Evolutionary conservation across 92 coral and sea anemone genomes (phyloP).

Genomic region (Montipora capitata): DNA sequence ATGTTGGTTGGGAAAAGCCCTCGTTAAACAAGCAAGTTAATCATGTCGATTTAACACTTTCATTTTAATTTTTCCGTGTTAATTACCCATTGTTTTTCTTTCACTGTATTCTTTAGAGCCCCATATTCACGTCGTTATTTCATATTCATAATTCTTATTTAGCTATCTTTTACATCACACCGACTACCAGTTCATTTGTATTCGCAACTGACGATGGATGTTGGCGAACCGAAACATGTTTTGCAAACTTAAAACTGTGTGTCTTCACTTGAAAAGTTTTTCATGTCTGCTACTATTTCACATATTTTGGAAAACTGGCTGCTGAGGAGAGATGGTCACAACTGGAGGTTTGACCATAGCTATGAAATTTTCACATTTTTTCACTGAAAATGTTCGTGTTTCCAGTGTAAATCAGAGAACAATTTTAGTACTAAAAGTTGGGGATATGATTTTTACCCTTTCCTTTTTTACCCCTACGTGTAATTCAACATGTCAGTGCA

Average conservation of each 20-base stretch:
- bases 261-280: too few relatives aligned
- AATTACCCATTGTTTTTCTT: neutral
- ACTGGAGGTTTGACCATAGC: neutral
- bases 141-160: neutral
- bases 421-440: neutral
- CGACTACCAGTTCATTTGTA: neutral
- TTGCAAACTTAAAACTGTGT: neutral
- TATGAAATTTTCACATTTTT: neutral
- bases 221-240: too few relatives aligned
- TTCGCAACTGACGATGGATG: too few relatives aligned
- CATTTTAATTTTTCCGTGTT: neutral
- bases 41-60: neutral
- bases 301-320: neutral
- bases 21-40: constrained; percentile 22
- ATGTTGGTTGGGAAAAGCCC: neutral
- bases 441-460: neutral
- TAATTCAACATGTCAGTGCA: neutral
- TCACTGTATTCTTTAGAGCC: too few relatives aligned
- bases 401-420: neutral
- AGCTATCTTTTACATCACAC: constrained; percentile 2
- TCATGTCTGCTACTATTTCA: too few relatives aligned
- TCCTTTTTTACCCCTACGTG: too few relatives aligned
- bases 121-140: too few relatives aligned
- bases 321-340: neutral
- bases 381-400: neutral